Conservation (phyloP, 2,113 vertebrate genomes). For the Falcunculus frontatus region DNA sequence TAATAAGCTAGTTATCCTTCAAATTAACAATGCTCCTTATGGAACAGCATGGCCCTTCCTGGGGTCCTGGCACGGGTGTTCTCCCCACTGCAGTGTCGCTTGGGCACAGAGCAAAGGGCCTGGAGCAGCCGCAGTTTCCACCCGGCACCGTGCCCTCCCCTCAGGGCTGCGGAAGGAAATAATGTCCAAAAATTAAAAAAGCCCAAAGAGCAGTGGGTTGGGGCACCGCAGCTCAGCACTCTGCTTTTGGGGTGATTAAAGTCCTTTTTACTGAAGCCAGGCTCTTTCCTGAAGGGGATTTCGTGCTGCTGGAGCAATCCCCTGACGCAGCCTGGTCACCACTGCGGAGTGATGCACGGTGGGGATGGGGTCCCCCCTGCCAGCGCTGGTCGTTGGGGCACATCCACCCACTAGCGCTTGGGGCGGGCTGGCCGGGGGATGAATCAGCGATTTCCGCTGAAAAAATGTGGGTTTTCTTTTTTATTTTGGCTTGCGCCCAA, state of each 20-base stretch:
- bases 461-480: not conserved
- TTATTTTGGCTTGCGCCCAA: not conserved
- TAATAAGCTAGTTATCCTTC: slow-evolving; percentile 28
- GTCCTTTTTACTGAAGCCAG: not conserved
- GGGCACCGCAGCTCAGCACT: not conserved
- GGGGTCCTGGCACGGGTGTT: not conserved
- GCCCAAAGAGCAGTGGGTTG: not conserved
- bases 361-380: not conserved
- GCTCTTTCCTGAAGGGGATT: not conserved
- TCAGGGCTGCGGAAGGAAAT: not conserved
- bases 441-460: slow-evolving; percentile 42
- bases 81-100: not conserved
- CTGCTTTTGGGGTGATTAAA: not conserved
- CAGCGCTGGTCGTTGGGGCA: not conserved
- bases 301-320: not conserved
- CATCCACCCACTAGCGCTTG: fast-evolving
- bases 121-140: not conserved
- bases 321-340: not conserved
- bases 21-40: not conserved
- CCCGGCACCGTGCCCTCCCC: not conserved
- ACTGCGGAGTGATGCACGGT: fast-evolving
- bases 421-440: not conserved
- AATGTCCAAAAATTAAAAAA: not conserved
- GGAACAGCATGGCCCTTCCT: not conserved
- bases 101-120: not conserved